These are phyloP conservation scores for Pseudopleuronectes americanus DNA, from an alignment of 2,797 vertebrate species.

Conservation along the genomic window DNA sequence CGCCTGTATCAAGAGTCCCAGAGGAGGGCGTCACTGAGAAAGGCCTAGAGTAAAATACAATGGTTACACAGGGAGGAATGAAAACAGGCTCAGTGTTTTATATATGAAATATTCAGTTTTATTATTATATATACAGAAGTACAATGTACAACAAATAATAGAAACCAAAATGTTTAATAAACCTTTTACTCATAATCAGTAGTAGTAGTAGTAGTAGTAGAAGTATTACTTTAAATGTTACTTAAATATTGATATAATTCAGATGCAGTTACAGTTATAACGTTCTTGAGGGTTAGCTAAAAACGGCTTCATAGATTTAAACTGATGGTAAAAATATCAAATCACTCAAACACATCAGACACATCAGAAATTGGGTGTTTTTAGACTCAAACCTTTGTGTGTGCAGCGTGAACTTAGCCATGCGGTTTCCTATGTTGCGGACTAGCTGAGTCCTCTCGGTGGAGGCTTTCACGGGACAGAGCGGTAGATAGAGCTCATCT, in stretches of 20 bases:
- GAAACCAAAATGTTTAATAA: no score
- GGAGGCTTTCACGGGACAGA: slow-evolving; percentile 87
- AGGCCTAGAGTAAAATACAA: slow-evolving; percentile 79
- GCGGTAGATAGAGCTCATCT: slow-evolving; percentile 84
- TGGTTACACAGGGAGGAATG: not conserved
- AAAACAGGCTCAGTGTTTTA: not conserved
- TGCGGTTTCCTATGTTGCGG: slow-evolving; percentile 85
- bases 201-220: no score
- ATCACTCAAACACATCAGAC: not conserved
- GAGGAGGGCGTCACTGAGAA: slow-evolving; percentile 84
- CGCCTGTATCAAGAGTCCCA: slow-evolving; percentile 83
- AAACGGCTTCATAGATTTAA: not conserved
- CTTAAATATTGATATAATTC: no score
- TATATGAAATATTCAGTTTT: not conserved
- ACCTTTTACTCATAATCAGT: no score
- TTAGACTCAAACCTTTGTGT: slow-evolving; percentile 81
- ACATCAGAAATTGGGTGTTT: not conserved
- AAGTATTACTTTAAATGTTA: no score
- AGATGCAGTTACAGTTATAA: no score
- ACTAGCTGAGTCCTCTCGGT: slow-evolving; percentile 88
- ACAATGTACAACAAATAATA: no score
- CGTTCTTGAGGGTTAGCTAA: not conserved
- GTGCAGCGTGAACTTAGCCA: slow-evolving; percentile 83
- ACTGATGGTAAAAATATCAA: not conserved
- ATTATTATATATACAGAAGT: no score